Base-by-base conservation (phyloP, 1,140 invertebrate species). In the Drepana arcuata region DNA sequence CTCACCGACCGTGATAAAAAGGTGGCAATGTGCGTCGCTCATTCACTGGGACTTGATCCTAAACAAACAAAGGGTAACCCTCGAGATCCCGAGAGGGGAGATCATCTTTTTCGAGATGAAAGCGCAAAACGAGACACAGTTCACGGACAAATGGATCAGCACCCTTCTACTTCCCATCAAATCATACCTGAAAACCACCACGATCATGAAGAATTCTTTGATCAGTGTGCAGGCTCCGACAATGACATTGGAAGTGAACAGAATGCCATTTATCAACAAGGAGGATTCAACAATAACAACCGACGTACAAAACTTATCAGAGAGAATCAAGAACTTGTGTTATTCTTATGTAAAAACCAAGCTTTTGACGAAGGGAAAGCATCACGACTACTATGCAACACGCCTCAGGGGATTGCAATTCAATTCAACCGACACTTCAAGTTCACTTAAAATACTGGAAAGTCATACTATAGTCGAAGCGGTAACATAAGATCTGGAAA, bases 361-460 rank as follows among this genome's bases (percentile, higher is more conserved):
- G 51, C 42, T 55, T 45, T 55, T 46, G 26, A 46, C 36, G 51
- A 49, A 31, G 39, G 35, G 25, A 36, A 49, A 40, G 42, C 51
- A 34, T 33, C 40, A 37, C 31, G 41, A 12, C 12, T 49, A 16
- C 27, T 53, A 40, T 55, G 51, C 34, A 7, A 27, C 34, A 46
- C 51, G 33, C 41, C 51, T 54, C 9, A 44, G 28, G 46, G 41
- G 45, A 54, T 54, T 49, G 34, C 34, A 26, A 14, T 46, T 10
- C 39, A 54, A 31, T 43, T 43, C 34, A 40, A n/a, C 38, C 35
- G 26, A 33, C 24, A 34, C 25, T 52, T 47, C 41, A 36, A 26
- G n/a, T n/a, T n/a, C n/a, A n/a, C n/a, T n/a, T n/a, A n/a, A n/a
- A n/a, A n/a, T n/a, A n/a, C n/a, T n/a, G n/a, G n/a, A n/a, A n/a